Evolutionary conservation across 2,797 vertebrate genomes (phyloP).

Genomic region (Epinephelus coioides): DNA sequence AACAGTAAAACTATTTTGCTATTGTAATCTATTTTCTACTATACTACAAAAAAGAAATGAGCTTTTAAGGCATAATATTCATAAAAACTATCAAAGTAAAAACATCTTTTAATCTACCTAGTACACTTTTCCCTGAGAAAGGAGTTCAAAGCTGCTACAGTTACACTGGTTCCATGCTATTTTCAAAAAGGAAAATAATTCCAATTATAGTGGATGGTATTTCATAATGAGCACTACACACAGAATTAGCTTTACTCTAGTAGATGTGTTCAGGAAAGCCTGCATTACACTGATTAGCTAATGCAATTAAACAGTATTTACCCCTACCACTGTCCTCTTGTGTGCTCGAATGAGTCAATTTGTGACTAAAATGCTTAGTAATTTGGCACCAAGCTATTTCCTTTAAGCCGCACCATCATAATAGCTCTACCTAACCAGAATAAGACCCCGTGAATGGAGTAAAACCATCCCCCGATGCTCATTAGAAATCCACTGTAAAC

Average conservation of each 20-base stretch:
- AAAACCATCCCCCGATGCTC: conserved; percentile 33
- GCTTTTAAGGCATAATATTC: neutral
- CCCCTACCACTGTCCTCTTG: conserved; percentile 49
- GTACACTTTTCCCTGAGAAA: neutral
- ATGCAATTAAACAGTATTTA: conserved; percentile 73
- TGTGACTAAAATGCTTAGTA: conserved; percentile 57
- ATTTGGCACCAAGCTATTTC: conserved; percentile 54
- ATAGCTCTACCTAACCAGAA: conserved; percentile 27
- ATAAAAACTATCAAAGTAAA: conserved; percentile 2
- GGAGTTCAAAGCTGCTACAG: neutral
- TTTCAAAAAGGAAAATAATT: conserved; percentile 43
- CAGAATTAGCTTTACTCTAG: conserved; percentile 42
- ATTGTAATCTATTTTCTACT: neutral
- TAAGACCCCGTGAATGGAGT: neutral
- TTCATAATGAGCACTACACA: conserved; percentile 52
- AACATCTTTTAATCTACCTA: conserved; percentile 4
- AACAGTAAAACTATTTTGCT: conserved; percentile 26
- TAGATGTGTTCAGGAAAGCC: conserved; percentile 46
- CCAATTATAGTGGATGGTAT: conserved; percentile 38
- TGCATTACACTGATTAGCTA: conserved; percentile 72
- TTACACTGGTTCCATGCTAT: conserved; percentile 28
- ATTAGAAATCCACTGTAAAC: conserved; percentile 61
- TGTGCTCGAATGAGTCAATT: conserved; percentile 62
- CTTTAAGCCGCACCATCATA: conserved; percentile 28
- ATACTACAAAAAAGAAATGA: neutral